Evolutionary conservation across 2,888 invertebrate species (phyloP).

Genomic region (Neelides folsomi): DNA sequence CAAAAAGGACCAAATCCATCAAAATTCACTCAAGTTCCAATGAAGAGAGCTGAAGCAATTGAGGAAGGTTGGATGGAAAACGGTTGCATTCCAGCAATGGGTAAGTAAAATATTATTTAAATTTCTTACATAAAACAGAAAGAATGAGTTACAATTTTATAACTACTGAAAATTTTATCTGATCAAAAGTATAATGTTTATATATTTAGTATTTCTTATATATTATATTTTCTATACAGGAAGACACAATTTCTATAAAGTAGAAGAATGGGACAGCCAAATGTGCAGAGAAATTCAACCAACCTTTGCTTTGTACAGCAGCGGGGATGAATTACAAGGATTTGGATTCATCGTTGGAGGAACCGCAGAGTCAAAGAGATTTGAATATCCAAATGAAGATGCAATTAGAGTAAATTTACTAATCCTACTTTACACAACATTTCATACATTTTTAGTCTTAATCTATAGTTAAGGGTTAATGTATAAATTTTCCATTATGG

Average conservation of each 20-base stretch:
- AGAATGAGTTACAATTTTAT: no score
- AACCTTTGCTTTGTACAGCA: constrained; percentile 19
- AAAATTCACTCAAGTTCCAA: constrained; percentile 10
- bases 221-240: constrained; percentile 2
- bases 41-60: constrained; percentile 10
- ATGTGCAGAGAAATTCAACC: no score
- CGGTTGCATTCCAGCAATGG: constrained; percentile 24
- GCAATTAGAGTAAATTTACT: constrained; percentile 11
- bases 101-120: constrained; percentile 7
- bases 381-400: constrained; percentile 17
- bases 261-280: no score
- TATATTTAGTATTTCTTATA: no score
- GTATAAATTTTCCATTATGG: no score
- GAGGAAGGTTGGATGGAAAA: constrained; percentile 19
- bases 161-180: no score
- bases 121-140: no score
- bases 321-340: constrained; percentile 11
- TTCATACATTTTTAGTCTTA: no score
- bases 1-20: constrained; percentile 21
- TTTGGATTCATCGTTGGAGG: constrained; percentile 24
- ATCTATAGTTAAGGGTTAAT: no score
- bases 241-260: constrained; percentile 12
- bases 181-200: no score
- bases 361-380: constrained; percentile 10
- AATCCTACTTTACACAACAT: no score